These are phyloP conservation scores for Lepidotrigona ventralis DNA, from an alignment of 1,140 invertebrate species.

Conservation along the genomic window DNA sequence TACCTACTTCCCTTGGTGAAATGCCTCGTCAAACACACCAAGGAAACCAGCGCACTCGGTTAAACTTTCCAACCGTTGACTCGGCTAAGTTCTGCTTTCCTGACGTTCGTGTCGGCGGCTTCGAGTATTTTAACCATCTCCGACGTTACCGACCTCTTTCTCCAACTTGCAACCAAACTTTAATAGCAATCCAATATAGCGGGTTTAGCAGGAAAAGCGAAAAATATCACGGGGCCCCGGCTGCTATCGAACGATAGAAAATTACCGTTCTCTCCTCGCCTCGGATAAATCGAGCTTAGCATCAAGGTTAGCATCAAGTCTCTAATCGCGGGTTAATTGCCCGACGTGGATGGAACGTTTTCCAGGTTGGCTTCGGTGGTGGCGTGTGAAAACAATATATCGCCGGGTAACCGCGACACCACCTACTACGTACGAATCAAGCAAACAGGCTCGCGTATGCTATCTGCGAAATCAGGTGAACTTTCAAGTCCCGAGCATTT, in stretches of 20 bases:
- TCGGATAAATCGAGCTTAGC: constrained; percentile 12
- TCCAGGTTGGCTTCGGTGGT: constrained; percentile 4
- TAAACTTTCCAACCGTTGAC: constrained; percentile 50
- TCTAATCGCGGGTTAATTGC: constrained; percentile 30
- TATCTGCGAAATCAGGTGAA: constrained; percentile 55
- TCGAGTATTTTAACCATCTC: constrained; percentile 41
- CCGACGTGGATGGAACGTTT: constrained; percentile 1
- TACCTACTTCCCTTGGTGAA: constrained; percentile 48
- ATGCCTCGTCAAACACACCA: constrained; percentile 55
- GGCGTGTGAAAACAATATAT: constrained; percentile 57
- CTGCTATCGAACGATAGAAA: constrained; percentile 21
- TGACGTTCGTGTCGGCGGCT: constrained; percentile 42
- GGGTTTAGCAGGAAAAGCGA: constrained; percentile 7
- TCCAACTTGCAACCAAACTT: constrained; percentile 17
- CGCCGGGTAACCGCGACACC: constrained; percentile 16
- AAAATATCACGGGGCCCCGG: not conserved
- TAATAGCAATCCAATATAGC: constrained; percentile 22
- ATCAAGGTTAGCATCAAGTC: constrained; percentile 19
- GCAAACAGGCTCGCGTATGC: constrained; percentile 13
- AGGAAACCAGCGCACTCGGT: constrained; percentile 38
- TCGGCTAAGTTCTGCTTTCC: constrained; percentile 44
- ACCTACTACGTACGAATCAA: constrained; percentile 26
- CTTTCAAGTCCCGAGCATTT: constrained; percentile 54
- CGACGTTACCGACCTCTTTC: constrained; percentile 14
- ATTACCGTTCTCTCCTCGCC: not conserved